Percentiles rank a stretch among this genome's conserved stretches.
Evolutionary conservation across 1,140 invertebrate species (phyloP).

Genomic region (Polypedilum pembai): DNA sequence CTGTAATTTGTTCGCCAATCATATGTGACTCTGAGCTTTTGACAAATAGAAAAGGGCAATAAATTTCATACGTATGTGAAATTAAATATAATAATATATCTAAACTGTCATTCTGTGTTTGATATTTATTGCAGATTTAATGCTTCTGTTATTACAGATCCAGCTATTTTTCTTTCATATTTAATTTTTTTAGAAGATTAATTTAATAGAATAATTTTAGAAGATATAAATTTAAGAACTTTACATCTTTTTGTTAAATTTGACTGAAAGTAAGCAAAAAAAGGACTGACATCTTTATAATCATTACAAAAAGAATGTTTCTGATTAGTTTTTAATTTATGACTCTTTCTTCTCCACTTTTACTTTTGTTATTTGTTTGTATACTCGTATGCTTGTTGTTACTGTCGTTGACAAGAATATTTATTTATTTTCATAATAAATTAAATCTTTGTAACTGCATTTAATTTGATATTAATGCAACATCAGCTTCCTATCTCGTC

Average conservation of each 20-base stretch:
- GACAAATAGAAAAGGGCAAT: slow-evolving; percentile 6
- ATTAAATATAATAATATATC: neutral
- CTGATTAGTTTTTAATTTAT: neutral
- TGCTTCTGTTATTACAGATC: neutral
- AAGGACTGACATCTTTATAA: too few species aligned
- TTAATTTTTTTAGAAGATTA: too few species aligned
- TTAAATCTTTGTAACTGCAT: slow-evolving; percentile 2
- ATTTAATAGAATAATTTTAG: too few species aligned
- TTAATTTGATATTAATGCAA: slow-evolving; percentile 19
- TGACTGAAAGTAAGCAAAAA: too few species aligned
- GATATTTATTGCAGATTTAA: neutral
- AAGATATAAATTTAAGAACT: too few species aligned
- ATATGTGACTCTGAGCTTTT: neutral
- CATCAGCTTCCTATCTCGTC: neutral
- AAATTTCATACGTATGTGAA: slow-evolving; percentile 9
- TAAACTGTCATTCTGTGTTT: neutral
- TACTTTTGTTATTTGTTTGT: too few species aligned
- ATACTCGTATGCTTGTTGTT: neutral
- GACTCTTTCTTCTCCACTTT: neutral
- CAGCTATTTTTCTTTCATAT: neutral
- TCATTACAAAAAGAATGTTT: too few species aligned
- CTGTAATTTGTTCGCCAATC: too few species aligned
- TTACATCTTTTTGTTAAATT: too few species aligned
- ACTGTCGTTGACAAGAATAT: neutral
- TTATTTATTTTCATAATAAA: neutral